These are phyloP conservation scores for Nephila pilipes DNA, from an alignment of 1,140 invertebrate genomes.

Conservation along the genomic window DNA sequence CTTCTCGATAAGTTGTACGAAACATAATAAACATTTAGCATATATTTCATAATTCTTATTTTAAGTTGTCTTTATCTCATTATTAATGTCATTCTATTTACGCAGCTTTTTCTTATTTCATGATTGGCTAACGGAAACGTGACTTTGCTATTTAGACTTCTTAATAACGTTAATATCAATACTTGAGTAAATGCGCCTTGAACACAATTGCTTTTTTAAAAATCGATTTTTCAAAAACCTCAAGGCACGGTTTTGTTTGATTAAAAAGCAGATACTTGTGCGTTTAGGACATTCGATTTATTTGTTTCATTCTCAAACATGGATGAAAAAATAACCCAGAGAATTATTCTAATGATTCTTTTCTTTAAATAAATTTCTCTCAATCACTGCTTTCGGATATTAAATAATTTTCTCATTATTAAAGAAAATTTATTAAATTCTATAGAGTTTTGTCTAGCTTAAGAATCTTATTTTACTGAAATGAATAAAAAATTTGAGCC, in stretches of 20 bases:
- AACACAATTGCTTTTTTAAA: slow-evolving; percentile 1
- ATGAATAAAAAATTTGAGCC: no score
- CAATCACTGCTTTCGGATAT: no score
- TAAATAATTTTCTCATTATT: not conserved
- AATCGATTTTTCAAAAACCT: not conserved
- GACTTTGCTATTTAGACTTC: not conserved
- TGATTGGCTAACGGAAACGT: not conserved
- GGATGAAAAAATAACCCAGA: not conserved
- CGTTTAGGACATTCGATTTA: not conserved
- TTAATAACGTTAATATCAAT: not conserved
- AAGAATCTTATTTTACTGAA: no score
- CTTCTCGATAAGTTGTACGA: not conserved
- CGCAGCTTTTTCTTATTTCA: not conserved
- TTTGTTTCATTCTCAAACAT: not conserved
- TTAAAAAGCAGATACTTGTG: not conserved
- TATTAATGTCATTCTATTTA: not conserved
- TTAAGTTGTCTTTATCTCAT: not conserved
- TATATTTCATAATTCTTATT: not conserved
- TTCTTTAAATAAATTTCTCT: no score
- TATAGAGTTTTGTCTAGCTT: not conserved
- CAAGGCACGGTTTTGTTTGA: not conserved
- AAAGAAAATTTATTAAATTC: not conserved
- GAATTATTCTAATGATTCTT: not conserved
- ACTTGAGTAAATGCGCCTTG: not conserved
- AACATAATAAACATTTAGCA: not conserved